These are phyloP conservation scores for Megalops cyprinoides DNA, from an alignment of 2,797 vertebrate genomes.

Conservation along the genomic window DNA sequence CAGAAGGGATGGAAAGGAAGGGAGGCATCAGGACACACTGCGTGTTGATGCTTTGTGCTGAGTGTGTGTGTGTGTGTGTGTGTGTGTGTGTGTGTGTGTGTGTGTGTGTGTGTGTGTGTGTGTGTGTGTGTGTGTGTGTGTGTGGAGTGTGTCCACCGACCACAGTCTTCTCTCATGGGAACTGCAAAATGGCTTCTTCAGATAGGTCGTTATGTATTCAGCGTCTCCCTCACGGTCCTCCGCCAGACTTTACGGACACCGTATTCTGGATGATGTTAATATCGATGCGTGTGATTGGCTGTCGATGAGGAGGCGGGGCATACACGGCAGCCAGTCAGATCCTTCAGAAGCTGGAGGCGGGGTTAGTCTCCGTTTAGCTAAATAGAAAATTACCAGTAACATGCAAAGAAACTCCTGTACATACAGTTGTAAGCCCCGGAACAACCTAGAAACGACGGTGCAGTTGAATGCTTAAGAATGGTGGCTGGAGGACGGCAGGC, in stretches of 20 bases:
- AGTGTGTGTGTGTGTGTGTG: conserved; percentile 56
- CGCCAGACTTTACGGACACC: background rate
- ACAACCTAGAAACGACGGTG: background rate
- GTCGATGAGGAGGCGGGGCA: background rate
- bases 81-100: background rate
- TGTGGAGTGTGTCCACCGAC: background rate
- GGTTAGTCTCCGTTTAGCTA: background rate
- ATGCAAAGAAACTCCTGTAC: conserved; percentile 1
- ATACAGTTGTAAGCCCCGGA: background rate
- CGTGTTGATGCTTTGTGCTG: conserved; percentile 46
- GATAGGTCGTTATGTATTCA: background rate
- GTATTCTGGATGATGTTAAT: background rate
- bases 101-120: conserved; percentile 42
- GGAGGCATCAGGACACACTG: conserved; percentile 55
- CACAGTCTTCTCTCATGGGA: background rate
- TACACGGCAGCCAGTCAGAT: background rate
- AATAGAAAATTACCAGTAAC: background rate
- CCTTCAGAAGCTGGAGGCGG: background rate
- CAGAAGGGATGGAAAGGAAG: conserved; percentile 49
- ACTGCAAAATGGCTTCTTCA: background rate
- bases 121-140: conserved; percentile 47
- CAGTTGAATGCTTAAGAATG: background rate
- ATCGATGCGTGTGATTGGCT: background rate
- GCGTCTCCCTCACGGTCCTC: background rate
- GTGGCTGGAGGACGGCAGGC: background rate